Evolutionary conservation across 2,888 invertebrate species (phyloP).

Genomic region (Diaperis boleti): DNA sequence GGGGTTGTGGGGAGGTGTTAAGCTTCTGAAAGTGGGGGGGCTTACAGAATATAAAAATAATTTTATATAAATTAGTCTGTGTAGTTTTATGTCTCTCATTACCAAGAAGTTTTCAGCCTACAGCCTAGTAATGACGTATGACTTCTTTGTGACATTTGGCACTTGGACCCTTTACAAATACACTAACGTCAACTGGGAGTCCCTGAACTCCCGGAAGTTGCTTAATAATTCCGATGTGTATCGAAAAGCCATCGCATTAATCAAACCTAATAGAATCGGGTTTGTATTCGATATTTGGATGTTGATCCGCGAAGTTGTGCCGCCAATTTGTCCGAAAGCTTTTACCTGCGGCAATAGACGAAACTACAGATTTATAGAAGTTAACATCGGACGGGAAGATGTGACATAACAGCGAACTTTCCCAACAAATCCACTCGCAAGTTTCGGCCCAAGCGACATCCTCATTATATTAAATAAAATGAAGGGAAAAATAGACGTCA

Average conservation of each 20-base stretch:
- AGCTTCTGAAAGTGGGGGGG: no score
- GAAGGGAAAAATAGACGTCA: not conserved
- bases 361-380: constrained; percentile 16
- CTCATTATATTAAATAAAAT: not conserved
- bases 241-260: constrained; percentile 1
- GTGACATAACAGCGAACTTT: constrained; percentile 15
- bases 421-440: constrained; percentile 3
- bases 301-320: no score
- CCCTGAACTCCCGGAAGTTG: no score
- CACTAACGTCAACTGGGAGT: no score
- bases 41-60: no score
- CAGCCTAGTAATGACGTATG: no score
- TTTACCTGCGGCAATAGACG: constrained; percentile 20
- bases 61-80: no score
- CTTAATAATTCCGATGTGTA: no score
- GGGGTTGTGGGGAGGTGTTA: constrained; percentile 33
- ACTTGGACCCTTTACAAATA: no score
- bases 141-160: no score
- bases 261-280: constrained; percentile 5
- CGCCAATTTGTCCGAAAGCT: constrained; percentile 18
- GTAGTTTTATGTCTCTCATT: no score
- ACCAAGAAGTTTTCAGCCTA: no score
- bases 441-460: not conserved
- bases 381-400: constrained; percentile 12
- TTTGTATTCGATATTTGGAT: not conserved